A percentile compares a stretch with the other conserved stretches of the same genome.
Evolutionary conservation across 2,797 vertebrate genomes (phyloP).

Genomic region (Synanceia verrucosa): DNA sequence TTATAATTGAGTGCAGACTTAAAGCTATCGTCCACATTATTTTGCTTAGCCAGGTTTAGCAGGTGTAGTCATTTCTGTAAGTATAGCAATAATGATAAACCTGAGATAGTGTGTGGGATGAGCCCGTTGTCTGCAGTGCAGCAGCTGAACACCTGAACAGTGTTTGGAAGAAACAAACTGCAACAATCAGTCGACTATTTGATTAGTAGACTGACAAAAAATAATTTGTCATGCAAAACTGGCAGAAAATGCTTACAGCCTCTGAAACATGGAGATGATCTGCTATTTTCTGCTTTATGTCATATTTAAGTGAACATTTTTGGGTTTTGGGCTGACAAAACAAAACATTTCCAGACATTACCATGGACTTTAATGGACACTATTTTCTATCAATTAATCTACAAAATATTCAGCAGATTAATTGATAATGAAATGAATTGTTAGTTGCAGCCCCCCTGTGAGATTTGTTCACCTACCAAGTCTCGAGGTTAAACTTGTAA

Average conservation of each 20-base stretch:
- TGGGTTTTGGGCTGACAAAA: too few relatives aligned
- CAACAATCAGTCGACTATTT: too few relatives aligned
- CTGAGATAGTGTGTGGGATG: not conserved
- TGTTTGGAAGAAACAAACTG: slow-evolving; percentile 2
- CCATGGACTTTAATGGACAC: too few relatives aligned
- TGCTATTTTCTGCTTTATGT: too few relatives aligned
- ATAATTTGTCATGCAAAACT: too few relatives aligned
- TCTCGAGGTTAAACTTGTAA: not conserved
- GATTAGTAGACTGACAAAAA: too few relatives aligned
- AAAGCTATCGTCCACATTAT: not conserved
- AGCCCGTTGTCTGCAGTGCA: not conserved
- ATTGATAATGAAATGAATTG: not conserved
- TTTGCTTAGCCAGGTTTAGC: not conserved
- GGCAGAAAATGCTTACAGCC: too few relatives aligned
- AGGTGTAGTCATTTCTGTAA: slow-evolving; percentile 14
- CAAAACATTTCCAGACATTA: too few relatives aligned
- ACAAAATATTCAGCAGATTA: too few relatives aligned
- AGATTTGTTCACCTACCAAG: not conserved
- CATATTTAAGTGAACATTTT: too few relatives aligned
- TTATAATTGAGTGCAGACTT: slow-evolving; percentile 11
- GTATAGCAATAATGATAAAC: slow-evolving; percentile 27
- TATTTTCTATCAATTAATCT: too few relatives aligned
- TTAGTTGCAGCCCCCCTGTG: not conserved
- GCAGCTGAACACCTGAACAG: not conserved
- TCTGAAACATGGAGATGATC: too few relatives aligned